Percentiles rank a stretch among this genome's conserved stretches.
phyloP scores from a whole-genome alignment of 2,888 invertebrate genomes.

The Acleris literana region DNA sequence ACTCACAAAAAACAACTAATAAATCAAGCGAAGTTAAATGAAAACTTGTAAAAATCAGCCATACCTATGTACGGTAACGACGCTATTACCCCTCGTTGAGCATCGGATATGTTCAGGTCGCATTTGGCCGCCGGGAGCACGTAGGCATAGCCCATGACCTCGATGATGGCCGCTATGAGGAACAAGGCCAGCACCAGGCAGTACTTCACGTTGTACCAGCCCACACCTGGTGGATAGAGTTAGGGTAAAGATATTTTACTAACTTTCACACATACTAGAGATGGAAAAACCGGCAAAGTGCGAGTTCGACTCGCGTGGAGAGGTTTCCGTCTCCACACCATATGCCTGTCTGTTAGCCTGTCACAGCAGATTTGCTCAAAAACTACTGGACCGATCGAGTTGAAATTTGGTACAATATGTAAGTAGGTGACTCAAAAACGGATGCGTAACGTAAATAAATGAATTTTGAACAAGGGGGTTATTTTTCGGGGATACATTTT shows the following conservation, averaged over 20 bases:
- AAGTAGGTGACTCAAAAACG: no score
- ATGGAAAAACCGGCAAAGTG: no score
- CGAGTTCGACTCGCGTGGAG: no score
- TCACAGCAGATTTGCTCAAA: no score
- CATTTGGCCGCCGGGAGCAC: constrained; percentile 86
- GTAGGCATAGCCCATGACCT: constrained; percentile 85
- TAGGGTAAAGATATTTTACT: background rate
- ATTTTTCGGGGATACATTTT: no score
- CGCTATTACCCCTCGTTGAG: constrained; percentile 82
- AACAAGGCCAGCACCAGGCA: constrained; percentile 62
- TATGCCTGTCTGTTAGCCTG: no score
- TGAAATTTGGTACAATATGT: no score
- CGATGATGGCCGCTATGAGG: constrained; percentile 85
- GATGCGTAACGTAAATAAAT: no score
- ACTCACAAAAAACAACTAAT: background rate
- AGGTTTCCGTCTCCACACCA: no score
- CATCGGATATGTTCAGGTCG: constrained; percentile 83
- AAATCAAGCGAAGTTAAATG: background rate
- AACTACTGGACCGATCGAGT: no score
- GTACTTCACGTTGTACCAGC: constrained; percentile 70
- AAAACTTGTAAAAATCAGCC: background rate
- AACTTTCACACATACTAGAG: no score
- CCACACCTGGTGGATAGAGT: constrained; percentile 60
- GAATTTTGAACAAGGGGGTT: no score
- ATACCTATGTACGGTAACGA: constrained; percentile 86